Percentiles rank a stretch among this genome's conserved stretches.
phyloP scores from a whole-genome alignment of 1,140 invertebrate genomes.

The Zaprionus capensis region DNA sequence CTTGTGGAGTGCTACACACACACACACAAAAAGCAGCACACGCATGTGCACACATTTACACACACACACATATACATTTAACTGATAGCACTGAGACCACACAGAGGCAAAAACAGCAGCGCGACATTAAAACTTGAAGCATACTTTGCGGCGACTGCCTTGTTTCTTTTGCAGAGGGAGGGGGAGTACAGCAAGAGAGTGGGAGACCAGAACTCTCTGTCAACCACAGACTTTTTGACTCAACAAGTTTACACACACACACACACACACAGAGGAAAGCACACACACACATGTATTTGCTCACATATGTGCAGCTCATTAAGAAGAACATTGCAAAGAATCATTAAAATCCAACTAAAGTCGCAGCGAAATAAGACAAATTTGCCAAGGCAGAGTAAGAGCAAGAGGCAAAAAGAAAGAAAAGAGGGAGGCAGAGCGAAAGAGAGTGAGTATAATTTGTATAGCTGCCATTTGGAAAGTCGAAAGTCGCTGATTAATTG shows the following conservation, averaged over 20 bases:
- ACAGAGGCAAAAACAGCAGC: neutral
- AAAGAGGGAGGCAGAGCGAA: too few relatives aligned
- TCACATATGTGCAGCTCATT: constrained; percentile 37
- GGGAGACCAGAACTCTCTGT: constrained; percentile 18
- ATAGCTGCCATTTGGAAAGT: constrained; percentile 21
- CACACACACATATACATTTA: neutral
- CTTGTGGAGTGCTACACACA: constrained; percentile 21
- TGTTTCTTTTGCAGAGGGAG: constrained; percentile 32
- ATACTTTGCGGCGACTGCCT: constrained; percentile 51
- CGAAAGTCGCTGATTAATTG: constrained; percentile 69
- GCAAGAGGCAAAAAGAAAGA: neutral
- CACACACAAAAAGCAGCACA: constrained; percentile 13
- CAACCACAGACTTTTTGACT: constrained; percentile 54
- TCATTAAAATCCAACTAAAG: constrained; percentile 36
- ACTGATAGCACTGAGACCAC: neutral
- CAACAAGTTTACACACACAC: constrained; percentile 42
- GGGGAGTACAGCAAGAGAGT: constrained; percentile 33
- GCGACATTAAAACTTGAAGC: constrained; percentile 61
- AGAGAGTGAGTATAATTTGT: constrained; percentile 24
- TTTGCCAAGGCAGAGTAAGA: neutral
- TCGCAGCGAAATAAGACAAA: constrained; percentile 13
- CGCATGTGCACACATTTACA: constrained; percentile 19
- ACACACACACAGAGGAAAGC: constrained; percentile 21
- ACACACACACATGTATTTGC: constrained; percentile 10
- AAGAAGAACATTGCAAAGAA: constrained; percentile 17